phyloP scores from a whole-genome alignment of 2,888 invertebrate species.

The Proisotoma minuta region DNA sequence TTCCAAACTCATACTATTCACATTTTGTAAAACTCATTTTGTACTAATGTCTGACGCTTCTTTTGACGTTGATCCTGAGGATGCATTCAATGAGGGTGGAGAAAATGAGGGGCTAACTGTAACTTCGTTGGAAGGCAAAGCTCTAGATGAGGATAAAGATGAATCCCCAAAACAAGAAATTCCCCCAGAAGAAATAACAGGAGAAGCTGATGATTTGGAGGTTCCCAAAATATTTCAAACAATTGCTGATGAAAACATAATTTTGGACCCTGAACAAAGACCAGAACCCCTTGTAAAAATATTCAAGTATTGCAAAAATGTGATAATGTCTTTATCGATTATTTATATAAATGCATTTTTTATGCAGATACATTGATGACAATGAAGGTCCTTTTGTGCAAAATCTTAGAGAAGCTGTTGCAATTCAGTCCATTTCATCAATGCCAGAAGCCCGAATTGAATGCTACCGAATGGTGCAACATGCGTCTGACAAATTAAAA shows the following conservation, averaged over 20 bases:
- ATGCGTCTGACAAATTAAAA: conserved; percentile 66
- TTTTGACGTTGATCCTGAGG: too few relatives aligned
- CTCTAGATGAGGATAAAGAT: not conserved
- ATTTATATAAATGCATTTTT: conserved; percentile 13
- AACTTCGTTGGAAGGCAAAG: not conserved
- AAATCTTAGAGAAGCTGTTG: conserved; percentile 76
- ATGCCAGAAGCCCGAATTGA: conserved; percentile 77
- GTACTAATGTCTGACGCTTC: too few relatives aligned
- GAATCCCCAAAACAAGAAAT: not conserved
- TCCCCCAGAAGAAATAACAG: not conserved
- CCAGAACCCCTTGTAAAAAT: conserved; percentile 27
- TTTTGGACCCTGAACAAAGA: conserved; percentile 20
- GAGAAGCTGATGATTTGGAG: not conserved
- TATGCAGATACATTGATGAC: conserved; percentile 69
- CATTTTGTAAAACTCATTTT: too few relatives aligned
- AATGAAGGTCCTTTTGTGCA: conserved; percentile 71
- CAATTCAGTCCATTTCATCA: conserved; percentile 88
- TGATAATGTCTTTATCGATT: not conserved
- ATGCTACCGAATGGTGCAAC: conserved; percentile 77
- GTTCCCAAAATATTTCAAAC: not conserved
- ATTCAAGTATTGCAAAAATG: conserved; percentile 6
- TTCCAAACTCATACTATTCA: too few relatives aligned
- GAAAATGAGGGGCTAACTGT: not conserved
- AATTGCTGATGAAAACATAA: conserved; percentile 27
- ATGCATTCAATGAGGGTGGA: not conserved